Percentiles rank a stretch among this genome's conserved stretches.
Conservation (phyloP, 2,888 invertebrate species). For the Macropis europaea region DNA sequence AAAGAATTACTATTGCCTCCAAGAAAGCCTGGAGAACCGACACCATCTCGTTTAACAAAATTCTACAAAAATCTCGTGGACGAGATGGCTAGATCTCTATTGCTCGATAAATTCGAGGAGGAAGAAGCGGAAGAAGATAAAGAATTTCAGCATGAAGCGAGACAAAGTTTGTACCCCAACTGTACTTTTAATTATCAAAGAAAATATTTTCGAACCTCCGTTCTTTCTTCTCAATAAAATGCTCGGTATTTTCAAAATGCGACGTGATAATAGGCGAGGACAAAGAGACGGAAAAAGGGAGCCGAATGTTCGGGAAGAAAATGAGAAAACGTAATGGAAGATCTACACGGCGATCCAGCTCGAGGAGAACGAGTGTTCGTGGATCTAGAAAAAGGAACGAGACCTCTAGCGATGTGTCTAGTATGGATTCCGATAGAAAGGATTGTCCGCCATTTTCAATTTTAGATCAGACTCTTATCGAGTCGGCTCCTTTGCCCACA, state of each 20-base stretch:
- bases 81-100: conserved; percentile 44
- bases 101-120: neutral
- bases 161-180: neutral
- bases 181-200: too few relatives aligned
- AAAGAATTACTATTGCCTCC: conserved; percentile 78
- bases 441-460: conserved; percentile 12
- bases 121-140: neutral
- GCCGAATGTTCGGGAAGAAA: neutral
- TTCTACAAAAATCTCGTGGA: conserved; percentile 73
- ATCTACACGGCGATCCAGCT: neutral
- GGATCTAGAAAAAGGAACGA: neutral
- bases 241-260: too few relatives aligned
- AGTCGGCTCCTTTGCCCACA: neutral
- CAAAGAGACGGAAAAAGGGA: neutral
- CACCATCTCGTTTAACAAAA: conserved; percentile 65
- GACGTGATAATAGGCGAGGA: neutral
- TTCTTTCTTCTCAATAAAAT: too few relatives aligned
- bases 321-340: neutral
- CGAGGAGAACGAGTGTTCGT: neutral
- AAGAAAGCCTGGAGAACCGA: conserved; percentile 70
- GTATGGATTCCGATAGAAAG: neutral
- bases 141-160: neutral
- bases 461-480: neutral
- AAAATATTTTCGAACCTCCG: neutral
- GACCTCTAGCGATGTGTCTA: neutral